Percentiles rank a stretch among this genome's conserved stretches.
Evolutionary conservation across 2,113 vertebrate genomes (phyloP).

Genomic region (Oophaga pumilio): DNA sequence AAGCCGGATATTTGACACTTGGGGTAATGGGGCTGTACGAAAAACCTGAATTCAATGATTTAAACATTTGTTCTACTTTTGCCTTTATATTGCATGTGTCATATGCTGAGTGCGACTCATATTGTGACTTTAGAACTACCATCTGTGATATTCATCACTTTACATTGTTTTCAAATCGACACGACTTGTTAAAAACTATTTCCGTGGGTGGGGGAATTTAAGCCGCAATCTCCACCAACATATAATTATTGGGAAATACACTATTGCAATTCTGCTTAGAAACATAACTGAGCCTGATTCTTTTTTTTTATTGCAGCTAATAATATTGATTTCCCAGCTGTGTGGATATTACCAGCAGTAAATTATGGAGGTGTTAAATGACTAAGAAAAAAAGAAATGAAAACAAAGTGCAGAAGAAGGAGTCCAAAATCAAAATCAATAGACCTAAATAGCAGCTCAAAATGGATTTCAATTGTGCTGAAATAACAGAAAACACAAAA

Average conservation of each 20-base stretch:
- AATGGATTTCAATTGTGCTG: background rate
- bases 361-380: slow-evolving; percentile 21
- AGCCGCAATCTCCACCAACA: background rate
- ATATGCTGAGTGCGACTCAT: background rate
- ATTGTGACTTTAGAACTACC: background rate
- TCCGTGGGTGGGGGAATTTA: slow-evolving; percentile 36
- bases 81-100: background rate
- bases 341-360: slow-evolving; percentile 15
- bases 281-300: background rate
- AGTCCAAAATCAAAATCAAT: slow-evolving; percentile 16
- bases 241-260: slow-evolving; percentile 28
- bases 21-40: no score
- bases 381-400: slow-evolving; percentile 1
- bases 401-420: background rate
- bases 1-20: no score
- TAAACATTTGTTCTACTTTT: no score
- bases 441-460: background rate
- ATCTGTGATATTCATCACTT: slow-evolving; percentile 31
- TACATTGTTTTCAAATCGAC: slow-evolving; percentile 29
- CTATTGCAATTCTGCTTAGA: slow-evolving; percentile 3
- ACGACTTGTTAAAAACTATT: slow-evolving; percentile 21
- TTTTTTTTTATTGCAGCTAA: slow-evolving; percentile 4
- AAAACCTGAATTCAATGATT: no score
- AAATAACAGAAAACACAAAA: background rate
- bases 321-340: slow-evolving; percentile 23